Evolutionary conservation across 2,797 vertebrate species (phyloP), one percentile per base, ranked within the genome.

Genomic region (Channallabes apus): DNA sequence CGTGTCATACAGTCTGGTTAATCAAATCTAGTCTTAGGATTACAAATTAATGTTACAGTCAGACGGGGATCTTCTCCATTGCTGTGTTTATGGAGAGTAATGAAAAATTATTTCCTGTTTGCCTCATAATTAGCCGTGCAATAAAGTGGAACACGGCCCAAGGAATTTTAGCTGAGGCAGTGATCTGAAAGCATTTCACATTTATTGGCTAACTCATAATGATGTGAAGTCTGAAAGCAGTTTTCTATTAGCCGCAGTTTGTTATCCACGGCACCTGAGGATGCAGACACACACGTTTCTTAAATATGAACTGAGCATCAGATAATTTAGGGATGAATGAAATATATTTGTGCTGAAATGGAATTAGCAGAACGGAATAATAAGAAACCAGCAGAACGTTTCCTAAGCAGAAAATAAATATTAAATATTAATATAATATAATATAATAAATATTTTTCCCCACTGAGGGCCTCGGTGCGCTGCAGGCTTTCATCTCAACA

Each of bases 21-120:
- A 71, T 71, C 4, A 11, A 72, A 46, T 51, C n/a, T 71, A 24
- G n/a, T 54, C 24, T 17, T 51, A n/a, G 27, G 6, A 18, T 27
- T 18, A 51, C 15, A 8, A 56, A 56, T 76, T 76, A 56, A 20
- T 56, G 17, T 29, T 18, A 29, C 0, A 76, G 7, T 29, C 51
- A 9, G 46, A 58, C 12, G 32, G 7, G 32, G 27, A 54, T 3
- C 15, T 18, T 56, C 14, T 58, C 54, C 51, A 12, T 58, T 76
- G 32, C 46, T 29, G 46, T 9, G 27, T 29, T 32, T 76, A 76
- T 32, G 17, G 54, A 22, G 29, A 76, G 73, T 14, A 35, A 35
- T 77, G 54, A 77, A 35, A 77, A 59, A 35, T 58, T 1, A 77
- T 77, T 77, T 77, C 9, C 75, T 59, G 18, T 59, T 77, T 77